A percentile compares a stretch with the other conserved stretches of the same genome.
Evolutionary conservation across 2,888 invertebrate genomes (phyloP).

Genomic region (Lithosia quadra): DNA sequence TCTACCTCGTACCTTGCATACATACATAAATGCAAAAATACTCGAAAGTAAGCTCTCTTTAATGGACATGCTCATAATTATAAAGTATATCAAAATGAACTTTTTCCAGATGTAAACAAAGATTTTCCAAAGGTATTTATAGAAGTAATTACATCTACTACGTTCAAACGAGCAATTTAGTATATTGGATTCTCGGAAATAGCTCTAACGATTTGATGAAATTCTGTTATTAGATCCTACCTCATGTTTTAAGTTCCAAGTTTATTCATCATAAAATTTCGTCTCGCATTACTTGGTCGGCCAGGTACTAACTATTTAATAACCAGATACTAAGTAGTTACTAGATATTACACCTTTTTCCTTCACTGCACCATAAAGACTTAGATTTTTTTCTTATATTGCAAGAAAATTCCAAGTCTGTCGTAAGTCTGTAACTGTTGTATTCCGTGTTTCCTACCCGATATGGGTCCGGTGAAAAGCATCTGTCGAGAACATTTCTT

Average conservation of each 20-base stretch:
- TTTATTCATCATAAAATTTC: not conserved
- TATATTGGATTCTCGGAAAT: not conserved
- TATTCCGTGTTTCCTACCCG: too few species aligned
- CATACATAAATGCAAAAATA: too few species aligned
- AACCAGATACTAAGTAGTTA: not conserved
- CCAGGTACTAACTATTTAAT: not conserved
- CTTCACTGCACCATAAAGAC: too few species aligned
- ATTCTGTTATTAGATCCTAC: not conserved
- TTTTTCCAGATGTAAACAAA: not conserved
- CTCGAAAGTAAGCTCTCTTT: not conserved
- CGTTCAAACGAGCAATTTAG: not conserved
- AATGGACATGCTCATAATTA: not conserved
- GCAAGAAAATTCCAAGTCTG: too few species aligned
- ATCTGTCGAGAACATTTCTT: too few species aligned
- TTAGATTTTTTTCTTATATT: too few species aligned
- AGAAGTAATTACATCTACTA: not conserved
- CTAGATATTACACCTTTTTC: too few species aligned
- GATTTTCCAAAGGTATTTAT: not conserved
- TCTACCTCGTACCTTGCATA: too few species aligned
- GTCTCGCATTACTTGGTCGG: not conserved
- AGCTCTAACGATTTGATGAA: not conserved
- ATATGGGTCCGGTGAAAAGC: too few species aligned
- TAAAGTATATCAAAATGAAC: not conserved
- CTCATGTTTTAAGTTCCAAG: not conserved
- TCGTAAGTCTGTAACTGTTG: too few species aligned